These are phyloP conservation scores for Coelopa pilipes DNA, from an alignment of 2,888 invertebrate genomes.

Conservation along the genomic window DNA sequence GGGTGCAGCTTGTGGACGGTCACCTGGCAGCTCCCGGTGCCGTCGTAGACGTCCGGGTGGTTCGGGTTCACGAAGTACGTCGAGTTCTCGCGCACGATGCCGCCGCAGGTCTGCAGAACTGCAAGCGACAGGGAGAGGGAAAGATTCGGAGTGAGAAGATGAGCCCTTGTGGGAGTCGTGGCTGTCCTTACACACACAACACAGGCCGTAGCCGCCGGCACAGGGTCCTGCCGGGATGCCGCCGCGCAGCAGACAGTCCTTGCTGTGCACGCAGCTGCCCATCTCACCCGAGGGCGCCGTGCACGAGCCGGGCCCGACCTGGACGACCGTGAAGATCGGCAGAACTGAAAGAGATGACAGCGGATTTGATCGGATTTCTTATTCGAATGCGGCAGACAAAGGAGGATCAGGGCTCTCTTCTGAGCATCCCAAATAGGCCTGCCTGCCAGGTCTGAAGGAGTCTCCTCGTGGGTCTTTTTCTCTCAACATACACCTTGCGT, in stretches of 20 bases:
- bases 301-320: constrained; percentile 82
- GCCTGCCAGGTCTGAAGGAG: no score
- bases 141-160: no score
- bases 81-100: constrained; percentile 80
- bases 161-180: no score
- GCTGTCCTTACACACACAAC: constrained; percentile 62
- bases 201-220: constrained; percentile 70
- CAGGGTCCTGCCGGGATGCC: constrained; percentile 83
- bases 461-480: no score
- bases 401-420: background rate
- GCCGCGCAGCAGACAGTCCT: constrained; percentile 78
- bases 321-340: constrained; percentile 82
- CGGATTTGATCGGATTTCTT: background rate
- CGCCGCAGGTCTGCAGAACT: constrained; percentile 86
- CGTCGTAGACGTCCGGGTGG: constrained; percentile 80
- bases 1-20: constrained; percentile 81
- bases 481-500: constrained; percentile 55
- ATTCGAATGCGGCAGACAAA: background rate
- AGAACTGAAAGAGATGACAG: constrained; percentile 71
- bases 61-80: constrained; percentile 88
- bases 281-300: constrained; percentile 80
- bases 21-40: constrained; percentile 85
- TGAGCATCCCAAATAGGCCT: no score
- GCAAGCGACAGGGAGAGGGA: background rate
- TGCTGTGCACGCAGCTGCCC: constrained; percentile 79